A percentile compares a stretch with the other conserved stretches of the same genome.
Evolutionary conservation across 2,888 invertebrate genomes (phyloP).

Genomic region (Cordilura impudica): DNA sequence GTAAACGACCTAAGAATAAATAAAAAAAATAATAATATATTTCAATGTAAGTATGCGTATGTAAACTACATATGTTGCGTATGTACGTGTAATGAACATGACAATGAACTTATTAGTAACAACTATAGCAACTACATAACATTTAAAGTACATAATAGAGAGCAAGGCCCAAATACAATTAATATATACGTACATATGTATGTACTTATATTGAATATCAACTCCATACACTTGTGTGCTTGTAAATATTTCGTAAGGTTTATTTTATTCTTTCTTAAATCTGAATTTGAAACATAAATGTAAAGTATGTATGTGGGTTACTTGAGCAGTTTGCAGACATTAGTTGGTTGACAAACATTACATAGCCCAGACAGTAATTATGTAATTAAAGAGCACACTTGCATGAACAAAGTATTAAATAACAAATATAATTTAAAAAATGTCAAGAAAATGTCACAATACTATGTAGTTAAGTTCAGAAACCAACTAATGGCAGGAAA

Average conservation of each 20-base stretch:
- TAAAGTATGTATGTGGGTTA: background rate
- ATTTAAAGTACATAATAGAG: background rate
- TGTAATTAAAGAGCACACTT: no score
- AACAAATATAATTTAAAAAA: no score
- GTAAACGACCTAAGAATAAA: slow-evolving; percentile 3
- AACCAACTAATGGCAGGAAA: no score
- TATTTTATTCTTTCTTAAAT: background rate
- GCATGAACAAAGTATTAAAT: no score
- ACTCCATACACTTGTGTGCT: slow-evolving; percentile 1
- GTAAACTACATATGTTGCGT: background rate
- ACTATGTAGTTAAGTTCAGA: no score
- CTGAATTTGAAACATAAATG: slow-evolving; percentile 27
- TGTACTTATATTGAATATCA: no score
- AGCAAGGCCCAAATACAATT: background rate
- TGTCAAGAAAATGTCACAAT: no score
- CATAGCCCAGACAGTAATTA: no score
- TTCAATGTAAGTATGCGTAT: background rate
- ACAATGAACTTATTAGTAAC: slow-evolving; percentile 34
- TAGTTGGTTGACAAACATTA: no score
- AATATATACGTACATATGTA: no score
- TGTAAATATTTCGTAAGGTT: slow-evolving; percentile 6
- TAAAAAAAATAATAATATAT: background rate
- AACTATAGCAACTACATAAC: background rate
- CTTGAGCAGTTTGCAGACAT: background rate
- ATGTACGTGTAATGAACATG: slow-evolving; percentile 16